phyloP scores from a whole-genome alignment of 2,888 invertebrate genomes.

The Mesochorus sp. region DNA sequence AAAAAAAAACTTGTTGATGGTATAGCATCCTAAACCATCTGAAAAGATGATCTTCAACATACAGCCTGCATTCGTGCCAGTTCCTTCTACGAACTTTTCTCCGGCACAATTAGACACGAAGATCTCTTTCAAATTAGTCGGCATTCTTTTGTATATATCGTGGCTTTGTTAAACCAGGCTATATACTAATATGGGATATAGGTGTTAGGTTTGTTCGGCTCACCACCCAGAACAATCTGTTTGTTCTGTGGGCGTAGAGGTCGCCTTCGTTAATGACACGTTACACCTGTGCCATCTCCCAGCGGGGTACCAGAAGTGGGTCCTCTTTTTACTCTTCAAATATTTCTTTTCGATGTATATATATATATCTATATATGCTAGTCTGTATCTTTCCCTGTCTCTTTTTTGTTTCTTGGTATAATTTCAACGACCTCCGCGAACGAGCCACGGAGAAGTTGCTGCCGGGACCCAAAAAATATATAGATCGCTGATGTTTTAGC shows the following conservation, averaged over 20 bases:
- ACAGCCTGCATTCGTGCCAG: background rate
- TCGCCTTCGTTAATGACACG: slow-evolving; percentile 67
- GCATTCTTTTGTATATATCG: slow-evolving; percentile 45
- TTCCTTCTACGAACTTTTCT: background rate
- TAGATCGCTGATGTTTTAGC: slow-evolving; percentile 33
- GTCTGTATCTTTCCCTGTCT: background rate
- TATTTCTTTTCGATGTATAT: background rate
- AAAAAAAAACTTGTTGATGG: too few species aligned
- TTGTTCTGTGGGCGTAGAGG: slow-evolving; percentile 69
- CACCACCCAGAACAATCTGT: slow-evolving; percentile 67
- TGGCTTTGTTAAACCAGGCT: background rate
- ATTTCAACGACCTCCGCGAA: slow-evolving; percentile 37
- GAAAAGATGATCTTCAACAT: too few species aligned
- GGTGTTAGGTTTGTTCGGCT: slow-evolving; percentile 63
- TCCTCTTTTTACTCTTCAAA: slow-evolving; percentile 3
- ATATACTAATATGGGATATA: slow-evolving; percentile 26
- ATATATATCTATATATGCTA: background rate
- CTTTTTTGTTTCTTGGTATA: slow-evolving; percentile 14
- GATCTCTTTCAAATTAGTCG: slow-evolving; percentile 55
- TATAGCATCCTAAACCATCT: too few species aligned
- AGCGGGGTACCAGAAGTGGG: slow-evolving; percentile 41
- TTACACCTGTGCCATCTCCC: slow-evolving; percentile 67
- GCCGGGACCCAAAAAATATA: background rate
- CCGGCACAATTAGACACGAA: slow-evolving; percentile 33
- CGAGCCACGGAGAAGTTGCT: background rate